Percentiles rank a stretch among this genome's conserved stretches.
Conservation (phyloP, 2,888 invertebrate species). For the Actias luna region DNA sequence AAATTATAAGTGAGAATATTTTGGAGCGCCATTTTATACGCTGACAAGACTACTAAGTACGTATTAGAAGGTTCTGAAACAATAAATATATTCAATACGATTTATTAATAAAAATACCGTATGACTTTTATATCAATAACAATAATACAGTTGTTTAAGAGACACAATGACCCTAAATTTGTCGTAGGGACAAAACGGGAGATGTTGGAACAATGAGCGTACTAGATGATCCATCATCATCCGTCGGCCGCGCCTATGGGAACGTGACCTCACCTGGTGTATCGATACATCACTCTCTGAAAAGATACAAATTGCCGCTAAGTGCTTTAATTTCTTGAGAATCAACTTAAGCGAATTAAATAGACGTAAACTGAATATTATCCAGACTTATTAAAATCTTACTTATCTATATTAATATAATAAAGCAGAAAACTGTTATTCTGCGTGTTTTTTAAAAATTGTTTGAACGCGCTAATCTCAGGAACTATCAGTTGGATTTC, state of each 20-base stretch:
- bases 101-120: background rate
- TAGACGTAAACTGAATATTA: background rate
- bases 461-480: too few relatives aligned
- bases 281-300: slow-evolving; percentile 62
- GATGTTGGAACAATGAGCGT: slow-evolving; percentile 58
- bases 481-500: too few relatives aligned
- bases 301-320: slow-evolving; percentile 51
- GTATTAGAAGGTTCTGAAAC: slow-evolving; percentile 14
- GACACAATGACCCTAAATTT: slow-evolving; percentile 71
- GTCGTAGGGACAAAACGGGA: slow-evolving; percentile 63
- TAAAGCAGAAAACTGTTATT: too few relatives aligned
- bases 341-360: background rate
- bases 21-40: slow-evolving; percentile 69
- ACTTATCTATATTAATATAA: too few relatives aligned
- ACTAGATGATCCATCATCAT: slow-evolving; percentile 75
- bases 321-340: slow-evolving; percentile 22
- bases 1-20: slow-evolving; percentile 81
- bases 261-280: slow-evolving; percentile 72
- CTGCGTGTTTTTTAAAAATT: too few relatives aligned
- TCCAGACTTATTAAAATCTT: too few relatives aligned
- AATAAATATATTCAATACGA: slow-evolving; percentile 6
- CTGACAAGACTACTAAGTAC: slow-evolving; percentile 50
- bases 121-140: slow-evolving; percentile 4
- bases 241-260: slow-evolving; percentile 63
- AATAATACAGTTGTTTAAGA: slow-evolving; percentile 42